Conservation (phyloP, 2,113 vertebrate genomes). For the Gymnorhina tibicen region DNA sequence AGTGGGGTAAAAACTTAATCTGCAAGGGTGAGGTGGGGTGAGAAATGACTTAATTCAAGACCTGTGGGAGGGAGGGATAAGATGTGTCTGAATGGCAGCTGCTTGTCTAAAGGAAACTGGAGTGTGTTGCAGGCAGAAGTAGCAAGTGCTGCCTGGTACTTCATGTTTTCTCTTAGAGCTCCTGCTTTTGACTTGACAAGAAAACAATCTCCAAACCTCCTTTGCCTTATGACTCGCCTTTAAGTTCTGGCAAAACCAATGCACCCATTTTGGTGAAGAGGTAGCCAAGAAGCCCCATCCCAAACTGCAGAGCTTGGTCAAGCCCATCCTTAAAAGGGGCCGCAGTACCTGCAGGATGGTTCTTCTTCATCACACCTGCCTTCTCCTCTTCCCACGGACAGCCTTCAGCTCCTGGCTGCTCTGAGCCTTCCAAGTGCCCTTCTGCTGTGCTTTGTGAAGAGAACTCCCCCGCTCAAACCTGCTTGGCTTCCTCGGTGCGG, state of each 20-base stretch:
- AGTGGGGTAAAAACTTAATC: neutral
- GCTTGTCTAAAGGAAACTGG: neutral
- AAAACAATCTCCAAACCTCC: neutral
- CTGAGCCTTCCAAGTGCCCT: neutral
- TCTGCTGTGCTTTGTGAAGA: neutral
- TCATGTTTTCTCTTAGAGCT: neutral
- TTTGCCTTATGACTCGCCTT: neutral
- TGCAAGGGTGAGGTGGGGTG: neutral
- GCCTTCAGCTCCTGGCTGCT: neutral
- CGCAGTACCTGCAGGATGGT: neutral
- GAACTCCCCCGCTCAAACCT: fast-evolving
- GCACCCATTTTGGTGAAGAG: neutral
- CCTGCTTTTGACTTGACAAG: neutral
- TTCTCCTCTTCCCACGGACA: neutral
- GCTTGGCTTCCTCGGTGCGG: fast-evolving
- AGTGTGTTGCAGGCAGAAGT: neutral
- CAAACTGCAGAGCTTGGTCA: neutral
- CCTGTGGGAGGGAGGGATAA: neutral
- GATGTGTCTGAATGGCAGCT: neutral
- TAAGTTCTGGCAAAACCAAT: neutral
- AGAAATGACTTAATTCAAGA: neutral
- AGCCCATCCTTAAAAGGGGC: neutral
- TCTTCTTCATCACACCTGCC: neutral
- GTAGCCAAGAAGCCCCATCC: neutral
- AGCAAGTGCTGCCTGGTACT: neutral